These are phyloP conservation scores for Darevskia mixta DNA, from an alignment of 2,797 vertebrate species.

Conservation along the genomic window DNA sequence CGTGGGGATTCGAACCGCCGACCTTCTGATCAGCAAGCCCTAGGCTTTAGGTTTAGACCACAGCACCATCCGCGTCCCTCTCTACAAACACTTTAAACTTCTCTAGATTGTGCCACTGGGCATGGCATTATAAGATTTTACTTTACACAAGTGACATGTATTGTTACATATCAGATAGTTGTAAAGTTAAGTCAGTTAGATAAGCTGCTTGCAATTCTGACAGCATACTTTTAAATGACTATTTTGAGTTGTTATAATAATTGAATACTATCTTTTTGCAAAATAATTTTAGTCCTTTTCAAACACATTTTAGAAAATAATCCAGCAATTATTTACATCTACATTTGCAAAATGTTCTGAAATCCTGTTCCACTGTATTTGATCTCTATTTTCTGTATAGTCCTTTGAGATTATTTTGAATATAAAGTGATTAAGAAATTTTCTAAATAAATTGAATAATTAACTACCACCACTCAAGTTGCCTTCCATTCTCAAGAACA, in stretches of 20 bases:
- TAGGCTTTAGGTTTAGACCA: too few species aligned
- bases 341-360: background rate
- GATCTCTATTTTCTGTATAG: background rate
- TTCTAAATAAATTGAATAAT: background rate
- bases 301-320: background rate
- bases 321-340: background rate
- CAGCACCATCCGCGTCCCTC: too few species aligned
- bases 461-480: background rate
- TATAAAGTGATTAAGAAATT: background rate
- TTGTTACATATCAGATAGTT: conserved; percentile 4
- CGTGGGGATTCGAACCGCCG: too few species aligned
- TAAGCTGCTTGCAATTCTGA: background rate
- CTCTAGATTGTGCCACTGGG: conserved; percentile 52
- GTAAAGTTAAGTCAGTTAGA: conserved; percentile 41
- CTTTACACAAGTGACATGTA: conserved; percentile 38
- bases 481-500: background rate
- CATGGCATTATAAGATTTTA: conserved; percentile 49
- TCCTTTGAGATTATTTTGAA: too few species aligned
- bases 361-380: background rate
- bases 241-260: background rate
- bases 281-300: background rate
- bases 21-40: too few species aligned
- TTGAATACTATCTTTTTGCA: background rate
- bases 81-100: conserved; percentile 45
- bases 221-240: background rate